Evolutionary conservation across 2,113 vertebrate genomes (phyloP).

Genomic region (Anoplopoma fimbria): DNA sequence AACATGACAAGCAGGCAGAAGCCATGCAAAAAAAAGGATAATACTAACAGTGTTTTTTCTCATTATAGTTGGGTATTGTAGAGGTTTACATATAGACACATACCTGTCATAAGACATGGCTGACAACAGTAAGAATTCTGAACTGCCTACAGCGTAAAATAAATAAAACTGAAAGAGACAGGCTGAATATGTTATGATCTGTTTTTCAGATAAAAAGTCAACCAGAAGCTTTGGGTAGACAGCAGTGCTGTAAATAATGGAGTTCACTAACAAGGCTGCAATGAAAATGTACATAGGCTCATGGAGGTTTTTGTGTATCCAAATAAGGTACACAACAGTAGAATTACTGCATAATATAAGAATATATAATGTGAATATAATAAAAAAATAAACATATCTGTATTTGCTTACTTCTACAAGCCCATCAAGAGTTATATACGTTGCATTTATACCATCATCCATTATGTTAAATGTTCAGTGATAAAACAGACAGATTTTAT

Average conservation of each 20-base stretch:
- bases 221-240: constrained; percentile 40
- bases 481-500: neutral
- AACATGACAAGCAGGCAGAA: neutral
- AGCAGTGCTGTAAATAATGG: constrained; percentile 7
- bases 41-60: neutral
- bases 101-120: constrained; percentile 55
- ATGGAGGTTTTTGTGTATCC: constrained; percentile 23
- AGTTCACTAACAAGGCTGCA: constrained; percentile 23
- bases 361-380: neutral
- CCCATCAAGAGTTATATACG: neutral
- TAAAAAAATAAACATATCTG: neutral
- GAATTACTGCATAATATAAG: neutral
- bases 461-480: neutral
- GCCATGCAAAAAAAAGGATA: constrained; percentile 17
- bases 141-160: constrained; percentile 4
- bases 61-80: constrained; percentile 26
- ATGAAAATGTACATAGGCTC: constrained; percentile 50
- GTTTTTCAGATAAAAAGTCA: constrained; percentile 46
- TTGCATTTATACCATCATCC: neutral
- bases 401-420: neutral
- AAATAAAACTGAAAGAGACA: constrained; percentile 34
- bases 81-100: constrained; percentile 37
- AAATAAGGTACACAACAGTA: neutral
- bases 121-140: constrained; percentile 22
- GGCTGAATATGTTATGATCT: constrained; percentile 26